A percentile compares a stretch with the other conserved stretches of the same genome.
Conservation (phyloP, 2,797 vertebrate species). For the Lycodopsis pacificus region DNA sequence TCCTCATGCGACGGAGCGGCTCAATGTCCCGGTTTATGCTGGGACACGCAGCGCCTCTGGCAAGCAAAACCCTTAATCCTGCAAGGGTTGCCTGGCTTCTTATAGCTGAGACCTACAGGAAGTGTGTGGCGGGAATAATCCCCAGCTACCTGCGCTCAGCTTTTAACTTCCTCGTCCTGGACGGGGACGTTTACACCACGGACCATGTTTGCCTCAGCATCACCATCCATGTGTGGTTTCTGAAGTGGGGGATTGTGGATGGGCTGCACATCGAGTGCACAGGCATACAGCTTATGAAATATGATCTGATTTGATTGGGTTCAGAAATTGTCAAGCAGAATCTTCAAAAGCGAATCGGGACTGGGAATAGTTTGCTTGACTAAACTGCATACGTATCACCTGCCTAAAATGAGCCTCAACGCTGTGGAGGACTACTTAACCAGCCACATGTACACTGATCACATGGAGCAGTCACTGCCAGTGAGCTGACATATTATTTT, state of each 20-base stretch:
- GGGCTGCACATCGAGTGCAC: neutral
- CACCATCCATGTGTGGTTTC: neutral
- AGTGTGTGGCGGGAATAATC: conserved; percentile 65
- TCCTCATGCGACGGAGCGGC: conserved; percentile 59
- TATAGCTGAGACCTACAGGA: conserved; percentile 65
- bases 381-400: neutral
- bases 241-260: neutral
- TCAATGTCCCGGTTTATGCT: conserved; percentile 57
- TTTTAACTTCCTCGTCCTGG: conserved; percentile 46
- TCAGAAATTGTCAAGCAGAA: neutral
- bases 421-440: neutral
- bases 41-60: conserved; percentile 49
- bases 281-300: neutral
- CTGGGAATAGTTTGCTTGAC: neutral
- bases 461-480: neutral
- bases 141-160: conserved; percentile 55
- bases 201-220: neutral
- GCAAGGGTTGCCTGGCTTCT: conserved; percentile 68
- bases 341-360: neutral
- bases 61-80: conserved; percentile 74
- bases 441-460: neutral
- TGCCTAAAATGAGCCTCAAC: neutral
- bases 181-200: neutral
- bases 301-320: neutral
- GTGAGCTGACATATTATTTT: neutral